Evolutionary conservation across 1,140 invertebrate species (phyloP).

Genomic region (Wasmannia auropunctata): DNA sequence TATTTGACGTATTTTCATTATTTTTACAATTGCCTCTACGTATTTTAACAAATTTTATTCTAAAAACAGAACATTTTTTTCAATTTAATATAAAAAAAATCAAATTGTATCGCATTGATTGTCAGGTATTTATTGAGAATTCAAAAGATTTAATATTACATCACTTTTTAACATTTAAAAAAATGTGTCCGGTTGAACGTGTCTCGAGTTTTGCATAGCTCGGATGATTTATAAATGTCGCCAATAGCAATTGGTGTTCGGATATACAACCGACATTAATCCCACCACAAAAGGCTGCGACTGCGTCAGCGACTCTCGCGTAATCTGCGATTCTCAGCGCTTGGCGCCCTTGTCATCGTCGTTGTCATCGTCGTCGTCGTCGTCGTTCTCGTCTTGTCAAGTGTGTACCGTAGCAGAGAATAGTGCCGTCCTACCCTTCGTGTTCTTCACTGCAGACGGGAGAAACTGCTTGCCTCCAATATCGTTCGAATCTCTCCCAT

Average conservation of each 20-base stretch:
- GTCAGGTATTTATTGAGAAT: not conserved
- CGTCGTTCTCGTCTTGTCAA: constrained; percentile 37
- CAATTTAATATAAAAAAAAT: not conserved
- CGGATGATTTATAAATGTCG: constrained; percentile 44
- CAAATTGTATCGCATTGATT: not conserved
- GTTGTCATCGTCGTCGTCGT: constrained; percentile 23
- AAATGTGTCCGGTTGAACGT: not conserved
- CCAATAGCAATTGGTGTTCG: constrained; percentile 29
- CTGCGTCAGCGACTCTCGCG: constrained; percentile 64
- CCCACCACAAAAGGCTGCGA: constrained; percentile 64
- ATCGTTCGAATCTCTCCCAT: constrained; percentile 15
- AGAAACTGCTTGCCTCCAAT: constrained; percentile 38
- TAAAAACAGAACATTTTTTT: not conserved
- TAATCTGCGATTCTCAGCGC: constrained; percentile 70
- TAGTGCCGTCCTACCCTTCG: constrained; percentile 26
- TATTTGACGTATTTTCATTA: not conserved
- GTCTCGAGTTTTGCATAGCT: constrained; percentile 33
- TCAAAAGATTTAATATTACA: not conserved
- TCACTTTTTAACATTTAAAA: constrained; percentile 7
- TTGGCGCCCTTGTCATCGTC: constrained; percentile 51
- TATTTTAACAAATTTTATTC: no score
- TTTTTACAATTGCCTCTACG: not conserved
- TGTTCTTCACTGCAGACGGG: constrained; percentile 34
- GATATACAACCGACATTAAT: constrained; percentile 59
- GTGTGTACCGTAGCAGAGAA: constrained; percentile 60